These are phyloP conservation scores for Baronia brevicornis DNA, from an alignment of 2,888 invertebrate genomes.

Conservation along the genomic window DNA sequence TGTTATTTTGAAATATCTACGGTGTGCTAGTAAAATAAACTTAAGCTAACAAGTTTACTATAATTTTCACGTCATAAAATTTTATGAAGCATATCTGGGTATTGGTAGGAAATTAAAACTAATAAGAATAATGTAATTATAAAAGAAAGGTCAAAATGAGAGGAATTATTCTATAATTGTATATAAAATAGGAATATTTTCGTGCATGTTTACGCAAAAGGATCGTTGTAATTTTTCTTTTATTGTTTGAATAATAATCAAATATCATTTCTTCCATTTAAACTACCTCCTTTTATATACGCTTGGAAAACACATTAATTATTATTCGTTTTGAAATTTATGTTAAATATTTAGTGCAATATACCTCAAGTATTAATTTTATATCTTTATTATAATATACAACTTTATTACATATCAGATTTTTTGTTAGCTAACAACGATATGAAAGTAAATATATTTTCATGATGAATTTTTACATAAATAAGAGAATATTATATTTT, in stretches of 20 bases:
- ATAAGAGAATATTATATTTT: constrained; percentile 34
- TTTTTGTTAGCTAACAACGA: constrained; percentile 34
- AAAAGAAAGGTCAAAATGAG: constrained; percentile 70
- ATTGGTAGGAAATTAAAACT: constrained; percentile 43
- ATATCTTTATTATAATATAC: constrained; percentile 50
- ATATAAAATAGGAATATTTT: constrained; percentile 55
- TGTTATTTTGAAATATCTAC: constrained; percentile 28
- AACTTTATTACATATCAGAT: constrained; percentile 61
- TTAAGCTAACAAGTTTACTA: constrained; percentile 18
- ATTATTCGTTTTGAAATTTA: no score
- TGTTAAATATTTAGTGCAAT: no score
- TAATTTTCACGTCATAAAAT: constrained; percentile 20
- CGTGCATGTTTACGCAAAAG: constrained; percentile 38
- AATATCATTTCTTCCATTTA: constrained; percentile 27
- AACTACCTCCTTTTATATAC: constrained; percentile 37
- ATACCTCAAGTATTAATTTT: no score
- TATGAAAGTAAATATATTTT: constrained; percentile 54
- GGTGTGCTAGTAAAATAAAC: constrained; percentile 35
- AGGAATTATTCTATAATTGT: constrained; percentile 71
- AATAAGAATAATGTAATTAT: constrained; percentile 51
- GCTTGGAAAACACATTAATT: constrained; percentile 17
- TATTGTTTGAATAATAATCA: constrained; percentile 26
- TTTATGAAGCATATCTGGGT: constrained; percentile 57
- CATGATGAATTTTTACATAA: constrained; percentile 34
- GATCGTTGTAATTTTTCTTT: constrained; percentile 18